Evolutionary conservation across 2,888 invertebrate species (phyloP).

Genomic region (Conistra vaccinii): DNA sequence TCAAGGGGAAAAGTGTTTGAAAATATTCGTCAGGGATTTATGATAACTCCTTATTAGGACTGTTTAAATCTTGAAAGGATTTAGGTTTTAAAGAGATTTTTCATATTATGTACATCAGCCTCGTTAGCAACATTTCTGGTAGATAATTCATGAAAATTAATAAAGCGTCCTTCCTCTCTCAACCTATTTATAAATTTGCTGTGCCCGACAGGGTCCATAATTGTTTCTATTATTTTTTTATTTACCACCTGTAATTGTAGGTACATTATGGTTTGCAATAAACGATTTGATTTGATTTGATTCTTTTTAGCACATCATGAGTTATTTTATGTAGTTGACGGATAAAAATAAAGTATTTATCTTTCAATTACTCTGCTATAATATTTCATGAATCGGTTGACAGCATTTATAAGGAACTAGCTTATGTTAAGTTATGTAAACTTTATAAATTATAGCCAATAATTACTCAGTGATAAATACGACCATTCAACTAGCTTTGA

Average conservation of each 20-base stretch:
- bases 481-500: too few relatives aligned
- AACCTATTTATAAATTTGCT: too few relatives aligned
- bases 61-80: background rate
- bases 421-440: too few relatives aligned
- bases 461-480: too few relatives aligned
- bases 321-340: background rate
- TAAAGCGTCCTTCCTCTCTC: too few relatives aligned
- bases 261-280: too few relatives aligned
- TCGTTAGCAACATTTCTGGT: background rate
- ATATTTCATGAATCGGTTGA: background rate
- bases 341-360: background rate
- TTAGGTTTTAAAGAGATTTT: background rate
- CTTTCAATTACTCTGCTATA: background rate
- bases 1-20: background rate
- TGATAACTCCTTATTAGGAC: background rate
- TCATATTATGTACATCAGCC: background rate
- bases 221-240: too few relatives aligned
- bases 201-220: too few relatives aligned
- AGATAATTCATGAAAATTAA: too few relatives aligned
- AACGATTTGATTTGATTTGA: too few relatives aligned
- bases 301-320: background rate
- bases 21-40: background rate
- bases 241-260: too few relatives aligned
- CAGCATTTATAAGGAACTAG: background rate
- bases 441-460: too few relatives aligned